A percentile compares a stretch with the other conserved stretches of the same genome.
Evolutionary conservation across 1,140 invertebrate genomes (phyloP).

Genomic region (Drosophila albomicans): DNA sequence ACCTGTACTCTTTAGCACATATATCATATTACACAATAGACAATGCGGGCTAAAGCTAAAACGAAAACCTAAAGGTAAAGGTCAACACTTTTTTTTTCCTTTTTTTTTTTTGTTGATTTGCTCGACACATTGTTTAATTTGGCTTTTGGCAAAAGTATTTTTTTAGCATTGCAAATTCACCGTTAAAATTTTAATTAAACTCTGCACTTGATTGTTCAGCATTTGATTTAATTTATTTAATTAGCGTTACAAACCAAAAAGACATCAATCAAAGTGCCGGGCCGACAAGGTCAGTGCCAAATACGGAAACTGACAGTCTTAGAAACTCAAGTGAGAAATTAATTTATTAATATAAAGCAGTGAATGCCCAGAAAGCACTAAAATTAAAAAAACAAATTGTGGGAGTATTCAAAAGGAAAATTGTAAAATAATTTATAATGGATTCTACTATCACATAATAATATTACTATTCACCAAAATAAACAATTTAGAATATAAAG

Average conservation of each 20-base stretch:
- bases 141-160: not conserved
- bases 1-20: conserved; percentile 16
- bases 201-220: conserved; percentile 42
- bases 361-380: too few species aligned
- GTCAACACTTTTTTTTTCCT: conserved; percentile 42
- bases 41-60: conserved; percentile 11
- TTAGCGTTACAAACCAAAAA: conserved; percentile 2
- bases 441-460: too few species aligned
- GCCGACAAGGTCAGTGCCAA: conserved; percentile 17
- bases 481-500: too few species aligned
- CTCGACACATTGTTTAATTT: conserved; percentile 16
- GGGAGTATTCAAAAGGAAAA: too few species aligned
- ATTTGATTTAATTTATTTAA: conserved; percentile 34
- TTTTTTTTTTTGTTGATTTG: not conserved
- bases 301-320: conserved; percentile 9
- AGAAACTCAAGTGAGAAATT: too few species aligned
- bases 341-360: too few species aligned
- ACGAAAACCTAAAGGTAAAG: conserved; percentile 44
- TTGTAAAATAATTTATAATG: too few species aligned
- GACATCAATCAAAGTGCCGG: conserved; percentile 10
- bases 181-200: conserved; percentile 44
- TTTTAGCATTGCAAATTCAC: conserved; percentile 29
- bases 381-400: too few species aligned
- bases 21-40: conserved; percentile 52
- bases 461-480: too few species aligned